Base-by-base conservation (phyloP, 2,113 vertebrate genomes). In the Noctilio leporinus region DNA sequence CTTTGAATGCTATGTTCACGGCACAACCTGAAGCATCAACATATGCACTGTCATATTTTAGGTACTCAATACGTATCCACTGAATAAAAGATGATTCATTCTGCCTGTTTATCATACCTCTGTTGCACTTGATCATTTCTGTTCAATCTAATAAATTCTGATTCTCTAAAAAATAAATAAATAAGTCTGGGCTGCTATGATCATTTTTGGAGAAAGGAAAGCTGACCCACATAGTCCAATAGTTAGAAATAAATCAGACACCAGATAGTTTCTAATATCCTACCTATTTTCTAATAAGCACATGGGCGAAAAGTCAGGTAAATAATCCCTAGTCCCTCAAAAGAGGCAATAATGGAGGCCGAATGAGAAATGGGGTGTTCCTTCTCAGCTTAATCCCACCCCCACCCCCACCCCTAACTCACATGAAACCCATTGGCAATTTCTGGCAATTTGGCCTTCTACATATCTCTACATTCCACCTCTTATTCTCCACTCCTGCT, bases 91-190 rank as follows among this genome's bases (percentile, higher is more conserved):
- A 83, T 83, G 38, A 92, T 75, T 22, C 30, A 67, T 77, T 81
- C 75, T 89, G 75, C n/a, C 62, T 92, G 49, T 89, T 83, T 93
- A 72, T 90, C 70, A 53, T 47, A 76, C 57, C n/a, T 75, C 69
- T 47, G 2, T 10, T 69, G 2, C 49, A 24, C 17, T 90, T 15
- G 35, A 65, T 65, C 70, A 83, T 59, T 95, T 65, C 26, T 62
- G 20, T 55, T 59, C 72, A 82, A 40, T 69, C 75, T 64, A 65
- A 80, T 87, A 84, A 84, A 62, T 87, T 38, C 16, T 45, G 70
- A 11, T 76, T 80, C 38, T 75, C 6, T 22, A 28, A 51, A 59
- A 45, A 77, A 88, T 38, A 84, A 80, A 76, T 95, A 70, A 80
- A 87, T 70, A 76, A 92, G 22, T 10, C 43, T 43, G 28, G 51